Percentiles rank a stretch among this genome's conserved stretches.
Evolutionary conservation across 2,888 invertebrate genomes (phyloP).

Genomic region (Drosophila diplacantha): DNA sequence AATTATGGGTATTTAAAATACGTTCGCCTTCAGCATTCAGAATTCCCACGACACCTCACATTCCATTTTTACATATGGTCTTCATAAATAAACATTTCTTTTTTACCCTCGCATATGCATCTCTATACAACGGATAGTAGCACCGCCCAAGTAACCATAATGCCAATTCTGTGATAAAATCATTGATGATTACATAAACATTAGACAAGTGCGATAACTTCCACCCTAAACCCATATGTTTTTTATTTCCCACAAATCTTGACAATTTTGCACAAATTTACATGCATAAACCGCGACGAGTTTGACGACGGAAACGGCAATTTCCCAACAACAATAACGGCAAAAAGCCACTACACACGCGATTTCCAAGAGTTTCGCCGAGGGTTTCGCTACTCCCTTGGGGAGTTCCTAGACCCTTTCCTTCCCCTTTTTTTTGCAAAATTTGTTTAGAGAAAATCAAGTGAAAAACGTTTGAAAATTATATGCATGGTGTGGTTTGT

Average conservation of each 20-base stretch:
- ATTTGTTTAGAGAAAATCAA: slow-evolving; percentile 64
- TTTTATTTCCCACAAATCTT: slow-evolving; percentile 74
- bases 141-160: slow-evolving; percentile 33
- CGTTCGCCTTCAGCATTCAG: too few relatives aligned
- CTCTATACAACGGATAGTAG: slow-evolving; percentile 26
- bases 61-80: slow-evolving; percentile 1
- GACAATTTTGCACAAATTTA: slow-evolving; percentile 74
- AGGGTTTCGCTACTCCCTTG: slow-evolving; percentile 29
- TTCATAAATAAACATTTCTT: background rate
- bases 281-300: slow-evolving; percentile 66
- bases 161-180: slow-evolving; percentile 61
- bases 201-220: slow-evolving; percentile 59
- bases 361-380: slow-evolving; percentile 47
- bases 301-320: slow-evolving; percentile 63
- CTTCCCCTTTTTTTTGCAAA: slow-evolving; percentile 52
- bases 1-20: background rate
- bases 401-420: slow-evolving; percentile 38
- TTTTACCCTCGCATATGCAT: slow-evolving; percentile 13
- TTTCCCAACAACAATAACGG: slow-evolving; percentile 65
- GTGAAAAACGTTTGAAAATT: slow-evolving; percentile 68
- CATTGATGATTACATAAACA: slow-evolving; percentile 64
- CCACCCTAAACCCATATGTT: slow-evolving; percentile 28
- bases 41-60: background rate
- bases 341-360: slow-evolving; percentile 54
- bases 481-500: slow-evolving; percentile 49